Evolutionary conservation across 2,888 invertebrate species (phyloP).

Genomic region (Rapana venosa): DNA sequence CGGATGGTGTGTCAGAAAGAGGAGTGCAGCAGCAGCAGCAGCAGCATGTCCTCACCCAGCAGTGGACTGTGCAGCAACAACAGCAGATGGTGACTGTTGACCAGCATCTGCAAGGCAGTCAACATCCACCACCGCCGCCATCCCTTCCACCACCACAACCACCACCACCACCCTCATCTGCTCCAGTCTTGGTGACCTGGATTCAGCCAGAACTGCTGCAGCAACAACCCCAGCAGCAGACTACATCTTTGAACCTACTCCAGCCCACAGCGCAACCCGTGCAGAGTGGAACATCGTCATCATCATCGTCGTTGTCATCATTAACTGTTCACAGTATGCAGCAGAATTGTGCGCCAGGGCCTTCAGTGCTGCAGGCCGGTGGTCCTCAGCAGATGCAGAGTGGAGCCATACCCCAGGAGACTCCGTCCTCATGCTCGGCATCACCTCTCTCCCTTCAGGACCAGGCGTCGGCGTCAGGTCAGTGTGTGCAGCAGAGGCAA

Average conservation of each 20-base stretch:
- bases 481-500: conserved; percentile 30
- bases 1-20: background rate
- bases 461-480: too few relatives aligned
- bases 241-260: background rate
- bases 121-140: background rate
- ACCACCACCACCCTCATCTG: background rate
- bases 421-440: background rate
- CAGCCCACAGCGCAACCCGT: background rate
- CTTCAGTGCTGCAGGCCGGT: background rate
- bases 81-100: background rate
- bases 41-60: conserved; percentile 20
- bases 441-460: background rate
- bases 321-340: background rate
- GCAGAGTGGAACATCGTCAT: too few relatives aligned
- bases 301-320: background rate
- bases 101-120: background rate
- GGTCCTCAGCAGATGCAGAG: background rate
- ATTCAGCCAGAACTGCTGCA: conserved; percentile 1
- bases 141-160: background rate
- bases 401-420: background rate
- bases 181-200: background rate
- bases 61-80: conserved; percentile 34
- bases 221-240: background rate
- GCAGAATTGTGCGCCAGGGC: background rate
- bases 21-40: background rate